phyloP scores from a whole-genome alignment of 92 coral and sea anemone species.

The Siderastrea siderea region DNA sequence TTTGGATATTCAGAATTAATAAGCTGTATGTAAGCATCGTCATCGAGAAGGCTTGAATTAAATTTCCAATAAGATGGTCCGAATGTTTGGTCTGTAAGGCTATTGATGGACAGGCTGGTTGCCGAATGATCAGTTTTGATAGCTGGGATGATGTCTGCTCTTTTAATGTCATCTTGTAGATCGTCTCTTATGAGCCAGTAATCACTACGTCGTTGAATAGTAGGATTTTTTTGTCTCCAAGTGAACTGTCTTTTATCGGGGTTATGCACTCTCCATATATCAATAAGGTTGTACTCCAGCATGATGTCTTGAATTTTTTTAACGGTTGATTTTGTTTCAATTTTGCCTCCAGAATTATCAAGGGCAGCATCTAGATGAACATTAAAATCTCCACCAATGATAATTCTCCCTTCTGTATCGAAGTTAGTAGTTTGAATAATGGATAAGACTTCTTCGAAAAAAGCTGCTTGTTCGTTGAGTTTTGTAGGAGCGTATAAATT shows the following conservation, averaged over 20 bases:
- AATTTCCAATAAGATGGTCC: no score
- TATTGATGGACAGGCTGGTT: constrained; percentile 37
- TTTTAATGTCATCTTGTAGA: no score
- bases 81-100: constrained; percentile 17
- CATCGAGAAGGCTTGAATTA: constrained; percentile 35
- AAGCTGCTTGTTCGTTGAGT: background rate
- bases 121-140: background rate
- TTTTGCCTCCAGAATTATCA: background rate
- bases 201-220: no score
- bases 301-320: background rate
- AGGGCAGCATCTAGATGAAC: background rate
- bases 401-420: background rate
- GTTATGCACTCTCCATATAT: background rate
- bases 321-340: background rate
- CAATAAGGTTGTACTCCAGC: background rate
- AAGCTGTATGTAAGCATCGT: background rate
- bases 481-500: constrained; percentile 2
- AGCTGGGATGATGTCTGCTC: no score
- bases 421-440: background rate
- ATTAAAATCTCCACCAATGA: background rate
- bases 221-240: no score
- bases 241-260: no score
- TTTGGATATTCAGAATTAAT: background rate
- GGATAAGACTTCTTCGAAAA: background rate
- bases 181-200: no score